phyloP scores from a whole-genome alignment of 2,888 invertebrate genomes.

The Dryomyza anilis region DNA sequence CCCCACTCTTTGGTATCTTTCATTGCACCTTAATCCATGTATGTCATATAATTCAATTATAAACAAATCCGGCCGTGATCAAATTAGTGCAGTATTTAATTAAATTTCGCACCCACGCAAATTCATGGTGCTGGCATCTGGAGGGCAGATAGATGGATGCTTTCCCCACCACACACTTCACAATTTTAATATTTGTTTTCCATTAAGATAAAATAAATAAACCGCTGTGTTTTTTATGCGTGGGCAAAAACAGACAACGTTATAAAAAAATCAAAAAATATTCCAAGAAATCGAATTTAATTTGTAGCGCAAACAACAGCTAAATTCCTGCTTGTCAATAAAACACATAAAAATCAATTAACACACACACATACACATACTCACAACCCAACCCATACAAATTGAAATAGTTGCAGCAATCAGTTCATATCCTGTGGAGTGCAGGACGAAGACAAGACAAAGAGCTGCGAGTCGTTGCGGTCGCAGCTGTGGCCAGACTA shows the following conservation, averaged over 20 bases:
- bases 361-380: conserved; percentile 10
- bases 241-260: background rate
- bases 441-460: conserved; percentile 7
- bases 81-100: no score
- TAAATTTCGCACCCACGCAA: no score
- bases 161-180: no score
- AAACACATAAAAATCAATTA: conserved; percentile 36
- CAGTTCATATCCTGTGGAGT: conserved; percentile 23
- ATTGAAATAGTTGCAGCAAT: background rate
- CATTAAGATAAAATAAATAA: conserved; percentile 6
- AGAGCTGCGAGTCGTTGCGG: background rate
- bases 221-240: background rate
- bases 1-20: no score
- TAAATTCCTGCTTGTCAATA: conserved; percentile 7
- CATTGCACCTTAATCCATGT: no score
- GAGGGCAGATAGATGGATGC: no score
- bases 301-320: conserved; percentile 4
- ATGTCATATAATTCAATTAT: no score
- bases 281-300: conserved; percentile 6
- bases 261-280: background rate
- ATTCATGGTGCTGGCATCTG: no score
- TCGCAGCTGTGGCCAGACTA: conserved; percentile 30
- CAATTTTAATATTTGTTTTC: conserved; percentile 8
- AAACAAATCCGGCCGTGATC: no score
- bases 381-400: conserved; percentile 6